Conservation (phyloP, 2,113 vertebrate species). For the Thalassarche chlororhynchos region DNA sequence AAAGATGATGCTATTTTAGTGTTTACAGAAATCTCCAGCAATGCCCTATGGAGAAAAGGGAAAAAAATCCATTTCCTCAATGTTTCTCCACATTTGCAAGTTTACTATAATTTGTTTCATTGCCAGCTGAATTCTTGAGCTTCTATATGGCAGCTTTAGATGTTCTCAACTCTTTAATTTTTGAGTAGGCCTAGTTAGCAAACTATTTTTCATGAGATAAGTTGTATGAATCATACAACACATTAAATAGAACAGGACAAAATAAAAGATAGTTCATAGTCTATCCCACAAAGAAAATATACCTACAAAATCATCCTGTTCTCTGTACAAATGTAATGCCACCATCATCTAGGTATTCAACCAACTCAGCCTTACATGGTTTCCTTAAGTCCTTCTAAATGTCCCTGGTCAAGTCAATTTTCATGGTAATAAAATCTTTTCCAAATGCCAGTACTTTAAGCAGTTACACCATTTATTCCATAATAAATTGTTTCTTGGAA, state of each 20-base stretch:
- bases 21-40: not conserved
- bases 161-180: conserved; percentile 41
- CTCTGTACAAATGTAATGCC: not conserved
- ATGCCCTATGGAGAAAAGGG: not conserved
- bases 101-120: not conserved
- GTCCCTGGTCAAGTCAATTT: not conserved
- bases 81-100: not conserved
- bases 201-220: conserved; percentile 38
- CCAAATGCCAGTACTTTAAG: not conserved
- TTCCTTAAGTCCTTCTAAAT: not conserved
- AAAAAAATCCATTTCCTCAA: not conserved
- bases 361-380: not conserved
- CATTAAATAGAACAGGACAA: conserved; percentile 1
- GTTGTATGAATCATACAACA: not conserved
- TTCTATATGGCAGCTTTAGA: conserved; percentile 30
- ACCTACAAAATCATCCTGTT: not conserved
- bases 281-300: not conserved
- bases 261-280: not conserved
- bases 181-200: not conserved
- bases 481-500: conserved; percentile 38
- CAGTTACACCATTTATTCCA: not conserved
- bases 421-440: not conserved
- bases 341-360: not conserved
- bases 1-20: not conserved
- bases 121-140: not conserved